Percentiles rank a stretch among this genome's conserved stretches.
Evolutionary conservation across 1,140 invertebrate species (phyloP).

Genomic region (Danaus plexippus): DNA sequence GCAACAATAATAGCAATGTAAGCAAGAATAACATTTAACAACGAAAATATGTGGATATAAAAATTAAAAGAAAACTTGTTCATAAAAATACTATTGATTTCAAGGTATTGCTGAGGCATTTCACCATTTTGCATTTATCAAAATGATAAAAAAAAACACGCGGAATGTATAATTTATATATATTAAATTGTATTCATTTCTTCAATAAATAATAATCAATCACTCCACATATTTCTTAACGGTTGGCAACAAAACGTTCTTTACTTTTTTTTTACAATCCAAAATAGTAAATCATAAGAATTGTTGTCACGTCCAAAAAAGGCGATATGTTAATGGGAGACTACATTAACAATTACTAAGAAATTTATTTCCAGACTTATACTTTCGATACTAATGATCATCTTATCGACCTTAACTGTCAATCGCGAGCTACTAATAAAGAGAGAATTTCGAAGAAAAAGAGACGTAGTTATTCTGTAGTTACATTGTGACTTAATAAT

Average conservation of each 20-base stretch:
- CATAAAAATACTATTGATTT: neutral
- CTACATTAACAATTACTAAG: constrained; percentile 41
- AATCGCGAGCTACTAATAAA: constrained; percentile 40
- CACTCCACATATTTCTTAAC: neutral
- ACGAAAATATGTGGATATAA: neutral
- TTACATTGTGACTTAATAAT: neutral
- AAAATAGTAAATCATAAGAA: constrained; percentile 25
- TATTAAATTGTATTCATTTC: too few species aligned
- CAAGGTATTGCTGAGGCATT: too few species aligned
- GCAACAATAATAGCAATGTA: constrained; percentile 32
- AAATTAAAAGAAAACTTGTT: neutral
- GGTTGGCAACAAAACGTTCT: constrained; percentile 1
- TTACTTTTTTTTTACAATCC: constrained; percentile 12
- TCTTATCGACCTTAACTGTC: constrained; percentile 39
- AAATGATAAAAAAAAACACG: too few species aligned
- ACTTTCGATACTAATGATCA: constrained; percentile 39
- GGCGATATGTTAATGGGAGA: constrained; percentile 36
- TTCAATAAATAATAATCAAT: constrained; percentile 1
- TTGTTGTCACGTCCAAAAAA: constrained; percentile 36
- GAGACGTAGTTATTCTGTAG: neutral
- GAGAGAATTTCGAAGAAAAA: constrained; percentile 18
- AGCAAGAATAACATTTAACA: neutral
- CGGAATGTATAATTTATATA: too few species aligned
- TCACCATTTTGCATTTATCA: too few species aligned
- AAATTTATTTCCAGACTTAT: constrained; percentile 28